Evolutionary conservation across 2,888 invertebrate species (phyloP).

Genomic region (Eretmocerus hayati): DNA sequence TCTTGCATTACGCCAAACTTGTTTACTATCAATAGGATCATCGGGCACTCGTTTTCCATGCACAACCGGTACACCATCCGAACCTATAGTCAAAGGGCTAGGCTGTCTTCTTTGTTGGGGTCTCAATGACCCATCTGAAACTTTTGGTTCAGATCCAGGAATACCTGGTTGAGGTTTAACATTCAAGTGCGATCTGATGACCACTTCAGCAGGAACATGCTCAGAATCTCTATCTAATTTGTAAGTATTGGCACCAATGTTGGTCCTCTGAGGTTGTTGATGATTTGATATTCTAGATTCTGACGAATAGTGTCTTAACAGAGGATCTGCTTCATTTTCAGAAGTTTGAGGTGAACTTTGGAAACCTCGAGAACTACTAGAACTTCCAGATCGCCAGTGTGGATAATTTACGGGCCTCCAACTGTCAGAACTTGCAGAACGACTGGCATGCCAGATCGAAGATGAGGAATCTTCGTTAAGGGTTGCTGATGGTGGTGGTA

Average conservation of each 20-base stretch:
- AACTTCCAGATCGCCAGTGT: conserved; percentile 3
- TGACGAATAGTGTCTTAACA: no score
- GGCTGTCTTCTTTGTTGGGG: not conserved
- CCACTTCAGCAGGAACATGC: conserved; percentile 62
- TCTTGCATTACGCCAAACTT: conserved; percentile 81
- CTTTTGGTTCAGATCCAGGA: not conserved
- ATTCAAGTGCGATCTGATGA: conserved; percentile 57
- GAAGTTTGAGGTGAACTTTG: conserved; percentile 6
- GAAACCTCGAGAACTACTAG: not conserved
- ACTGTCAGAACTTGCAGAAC: conserved; percentile 3
- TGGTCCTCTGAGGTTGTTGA: conserved; percentile 35
- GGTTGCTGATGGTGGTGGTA: not conserved
- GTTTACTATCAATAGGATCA: conserved; percentile 68
- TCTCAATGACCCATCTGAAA: not conserved
- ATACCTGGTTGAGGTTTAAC: conserved; percentile 48
- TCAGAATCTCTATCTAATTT: conserved; percentile 47
- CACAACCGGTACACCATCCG: conserved; percentile 72
- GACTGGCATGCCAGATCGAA: conserved; percentile 14
- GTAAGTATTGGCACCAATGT: conserved; percentile 36
- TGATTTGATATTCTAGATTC: no score
- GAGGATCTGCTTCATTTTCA: conserved; percentile 18
- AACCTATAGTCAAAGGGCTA: conserved; percentile 53
- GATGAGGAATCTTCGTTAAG: not conserved
- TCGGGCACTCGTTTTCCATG: conserved; percentile 79
- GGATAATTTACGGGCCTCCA: not conserved